phyloP scores from a whole-genome alignment of 2,113 vertebrate genomes.

The Rostratula benghalensis region DNA sequence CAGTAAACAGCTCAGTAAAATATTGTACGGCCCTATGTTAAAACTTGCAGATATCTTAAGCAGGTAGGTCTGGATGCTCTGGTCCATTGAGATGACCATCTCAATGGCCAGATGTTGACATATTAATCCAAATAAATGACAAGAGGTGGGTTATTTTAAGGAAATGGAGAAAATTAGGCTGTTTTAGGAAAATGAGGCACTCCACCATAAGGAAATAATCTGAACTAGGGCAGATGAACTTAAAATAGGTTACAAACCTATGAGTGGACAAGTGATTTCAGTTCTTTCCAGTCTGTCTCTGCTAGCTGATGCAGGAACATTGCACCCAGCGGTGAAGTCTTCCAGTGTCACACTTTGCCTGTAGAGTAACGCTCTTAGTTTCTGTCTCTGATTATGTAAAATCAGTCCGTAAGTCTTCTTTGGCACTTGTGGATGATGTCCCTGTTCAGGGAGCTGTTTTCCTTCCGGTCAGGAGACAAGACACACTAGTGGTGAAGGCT shows the following conservation, averaged over 20 bases:
- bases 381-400: background rate
- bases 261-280: background rate
- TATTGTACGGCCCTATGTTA: rapidly evolving
- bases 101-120: background rate
- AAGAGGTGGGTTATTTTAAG: background rate
- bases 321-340: background rate
- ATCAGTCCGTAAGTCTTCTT: background rate
- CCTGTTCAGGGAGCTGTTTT: background rate
- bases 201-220: rapidly evolving
- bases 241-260: background rate
- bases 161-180: background rate
- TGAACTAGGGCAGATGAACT: background rate
- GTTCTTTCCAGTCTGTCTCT: background rate
- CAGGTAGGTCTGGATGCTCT: background rate
- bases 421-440: background rate
- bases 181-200: background rate
- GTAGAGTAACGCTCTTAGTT: background rate
- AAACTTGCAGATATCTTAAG: background rate
- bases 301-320: background rate
- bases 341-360: background rate
- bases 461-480: background rate
- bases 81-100: background rate
- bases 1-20: background rate
- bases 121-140: background rate
- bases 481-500: background rate